Conservation (phyloP, 2,113 vertebrate genomes). For the Lepisosteus oculatus region DNA sequence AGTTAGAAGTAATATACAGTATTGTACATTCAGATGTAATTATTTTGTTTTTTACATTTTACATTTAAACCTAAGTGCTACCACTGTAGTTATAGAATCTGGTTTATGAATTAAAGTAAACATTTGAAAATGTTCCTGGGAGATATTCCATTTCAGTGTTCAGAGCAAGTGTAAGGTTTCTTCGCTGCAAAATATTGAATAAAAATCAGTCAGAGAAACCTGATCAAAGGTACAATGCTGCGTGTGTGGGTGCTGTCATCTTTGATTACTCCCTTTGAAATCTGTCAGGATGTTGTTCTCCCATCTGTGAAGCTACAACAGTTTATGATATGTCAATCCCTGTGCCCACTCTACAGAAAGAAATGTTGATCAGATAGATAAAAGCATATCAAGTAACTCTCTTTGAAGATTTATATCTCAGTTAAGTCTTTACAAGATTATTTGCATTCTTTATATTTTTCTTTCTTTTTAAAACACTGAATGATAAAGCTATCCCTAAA, state of each 20-base stretch:
- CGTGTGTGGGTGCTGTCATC: slow-evolving; percentile 18
- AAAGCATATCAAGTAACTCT: slow-evolving; percentile 20
- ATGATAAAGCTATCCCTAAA: too few relatives aligned
- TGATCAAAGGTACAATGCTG: neutral
- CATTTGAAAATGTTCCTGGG: too few relatives aligned
- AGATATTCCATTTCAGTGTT: neutral
- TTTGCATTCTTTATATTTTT: slow-evolving; percentile 8
- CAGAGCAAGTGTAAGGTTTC: neutral
- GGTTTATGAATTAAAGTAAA: too few relatives aligned
- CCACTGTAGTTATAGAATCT: too few relatives aligned
- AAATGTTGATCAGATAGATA: slow-evolving; percentile 22
- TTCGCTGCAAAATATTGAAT: slow-evolving; percentile 1
- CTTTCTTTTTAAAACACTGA: too few relatives aligned
- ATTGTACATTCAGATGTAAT: too few relatives aligned
- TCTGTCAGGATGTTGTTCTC: slow-evolving; percentile 20
- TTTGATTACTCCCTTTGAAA: slow-evolving; percentile 24
- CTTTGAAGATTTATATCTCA: slow-evolving; percentile 9
- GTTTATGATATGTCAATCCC: slow-evolving; percentile 26
- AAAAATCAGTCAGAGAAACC: slow-evolving; percentile 11
- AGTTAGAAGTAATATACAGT: too few relatives aligned
- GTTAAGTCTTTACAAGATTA: slow-evolving; percentile 15
- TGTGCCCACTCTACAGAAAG: slow-evolving; percentile 11
- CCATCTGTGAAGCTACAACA: slow-evolving; percentile 18
- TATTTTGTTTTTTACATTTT: too few relatives aligned
- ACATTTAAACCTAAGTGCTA: too few relatives aligned